Conservation (phyloP, 2,888 invertebrate genomes). For the Allolobophora icterica region DNA sequence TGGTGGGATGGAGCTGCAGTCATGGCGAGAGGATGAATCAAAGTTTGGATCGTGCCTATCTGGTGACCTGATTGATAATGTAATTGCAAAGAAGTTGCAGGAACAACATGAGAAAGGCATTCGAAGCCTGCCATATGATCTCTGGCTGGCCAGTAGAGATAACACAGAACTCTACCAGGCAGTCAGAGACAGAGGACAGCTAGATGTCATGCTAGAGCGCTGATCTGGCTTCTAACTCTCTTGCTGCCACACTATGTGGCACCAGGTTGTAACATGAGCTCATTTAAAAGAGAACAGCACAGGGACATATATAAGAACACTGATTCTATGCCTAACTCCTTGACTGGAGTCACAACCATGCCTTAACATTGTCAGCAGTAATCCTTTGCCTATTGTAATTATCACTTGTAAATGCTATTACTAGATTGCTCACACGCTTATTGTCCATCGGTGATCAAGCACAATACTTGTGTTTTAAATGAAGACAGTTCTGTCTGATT, state of each 20-base stretch:
- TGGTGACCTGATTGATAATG: constrained; percentile 26
- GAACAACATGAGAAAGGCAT: constrained; percentile 30
- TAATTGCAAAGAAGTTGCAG: constrained; percentile 15
- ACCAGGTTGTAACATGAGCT: neutral
- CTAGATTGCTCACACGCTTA: no score
- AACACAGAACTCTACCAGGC: constrained; percentile 29
- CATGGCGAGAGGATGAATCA: neutral
- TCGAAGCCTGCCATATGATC: constrained; percentile 31
- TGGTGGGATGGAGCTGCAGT: constrained; percentile 2
- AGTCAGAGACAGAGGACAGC: constrained; percentile 28
- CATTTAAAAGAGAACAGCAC: neutral
- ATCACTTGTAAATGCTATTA: neutral
- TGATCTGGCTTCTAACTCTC: neutral
- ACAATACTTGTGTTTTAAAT: no score
- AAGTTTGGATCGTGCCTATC: neutral
- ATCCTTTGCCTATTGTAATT: neutral
- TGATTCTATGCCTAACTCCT: neutral
- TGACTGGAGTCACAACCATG: neutral
- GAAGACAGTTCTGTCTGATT: no score
- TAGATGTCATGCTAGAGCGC: constrained; percentile 37
- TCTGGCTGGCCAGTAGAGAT: constrained; percentile 27
- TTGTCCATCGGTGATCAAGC: no score
- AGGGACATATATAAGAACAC: neutral
- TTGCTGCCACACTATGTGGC: neutral
- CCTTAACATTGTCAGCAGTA: neutral